These are phyloP conservation scores for Tachina lurida DNA, from an alignment of 2,888 invertebrate species.

Conservation along the genomic window DNA sequence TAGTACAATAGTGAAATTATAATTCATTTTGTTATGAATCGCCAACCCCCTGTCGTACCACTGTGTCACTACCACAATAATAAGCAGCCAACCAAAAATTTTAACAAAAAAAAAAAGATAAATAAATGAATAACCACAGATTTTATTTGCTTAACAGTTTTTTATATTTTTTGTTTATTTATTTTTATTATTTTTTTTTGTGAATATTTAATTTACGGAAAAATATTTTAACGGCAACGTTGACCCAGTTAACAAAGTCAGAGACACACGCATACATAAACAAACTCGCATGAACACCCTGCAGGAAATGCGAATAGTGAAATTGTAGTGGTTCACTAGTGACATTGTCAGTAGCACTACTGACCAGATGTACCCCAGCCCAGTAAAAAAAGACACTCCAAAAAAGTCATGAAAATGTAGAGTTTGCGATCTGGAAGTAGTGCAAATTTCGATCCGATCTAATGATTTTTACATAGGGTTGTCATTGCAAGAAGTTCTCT, in stretches of 20 bases:
- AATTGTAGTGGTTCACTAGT: too few relatives aligned
- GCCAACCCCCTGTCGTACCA: not conserved
- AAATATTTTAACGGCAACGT: constrained; percentile 72
- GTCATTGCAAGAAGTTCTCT: too few relatives aligned
- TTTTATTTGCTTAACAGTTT: constrained; percentile 70
- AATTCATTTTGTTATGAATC: too few relatives aligned
- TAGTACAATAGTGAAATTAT: too few relatives aligned
- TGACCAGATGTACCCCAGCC: too few relatives aligned
- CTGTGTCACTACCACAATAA: constrained; percentile 26
- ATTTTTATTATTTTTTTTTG: constrained; percentile 40
- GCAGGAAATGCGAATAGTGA: too few relatives aligned
- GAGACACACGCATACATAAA: constrained; percentile 46
- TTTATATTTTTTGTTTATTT: constrained; percentile 47
- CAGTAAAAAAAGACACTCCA: too few relatives aligned
- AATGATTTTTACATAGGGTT: too few relatives aligned
- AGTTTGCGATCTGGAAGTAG: too few relatives aligned
- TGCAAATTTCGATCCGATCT: too few relatives aligned
- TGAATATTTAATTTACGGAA: constrained; percentile 72
- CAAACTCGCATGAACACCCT: not conserved
- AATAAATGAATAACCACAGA: constrained; percentile 59
- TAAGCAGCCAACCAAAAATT: constrained; percentile 21
- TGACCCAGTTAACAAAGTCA: constrained; percentile 67
- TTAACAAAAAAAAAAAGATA: constrained; percentile 38
- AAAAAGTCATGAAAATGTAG: too few relatives aligned
- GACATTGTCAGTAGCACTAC: too few relatives aligned